Evolutionary conservation across 2,888 invertebrate species (phyloP).

Genomic region (Zhuqinia jingwanae): DNA sequence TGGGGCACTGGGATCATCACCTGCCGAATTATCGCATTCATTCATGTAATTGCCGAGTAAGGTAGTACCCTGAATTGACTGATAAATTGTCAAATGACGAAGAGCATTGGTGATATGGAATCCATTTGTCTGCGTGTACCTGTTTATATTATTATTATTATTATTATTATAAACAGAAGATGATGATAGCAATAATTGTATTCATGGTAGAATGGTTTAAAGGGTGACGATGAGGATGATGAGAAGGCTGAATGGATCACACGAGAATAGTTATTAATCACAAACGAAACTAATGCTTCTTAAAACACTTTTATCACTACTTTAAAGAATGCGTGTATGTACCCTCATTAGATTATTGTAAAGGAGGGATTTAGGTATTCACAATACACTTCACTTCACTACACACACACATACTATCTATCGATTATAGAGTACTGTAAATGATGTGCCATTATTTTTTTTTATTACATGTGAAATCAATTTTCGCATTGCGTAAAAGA

Average conservation of each 20-base stretch:
- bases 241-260: constrained; percentile 1
- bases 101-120: constrained; percentile 43
- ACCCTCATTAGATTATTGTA: constrained; percentile 28
- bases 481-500: constrained; percentile 35
- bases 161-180: neutral
- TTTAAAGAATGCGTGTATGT: neutral
- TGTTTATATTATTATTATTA: neutral
- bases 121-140: constrained; percentile 24
- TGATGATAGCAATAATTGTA: neutral
- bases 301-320: constrained; percentile 27
- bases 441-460: neutral
- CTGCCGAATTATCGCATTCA: constrained; percentile 55
- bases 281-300: constrained; percentile 4
- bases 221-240: neutral
- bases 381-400: too few relatives aligned
- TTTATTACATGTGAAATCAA: constrained; percentile 22
- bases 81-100: constrained; percentile 49
- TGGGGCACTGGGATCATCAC: constrained; percentile 64
- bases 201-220: neutral
- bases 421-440: neutral
- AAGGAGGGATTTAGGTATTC: constrained; percentile 9
- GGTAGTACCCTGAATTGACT: constrained; percentile 55
- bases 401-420: too few relatives aligned
- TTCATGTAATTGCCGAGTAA: constrained; percentile 57
- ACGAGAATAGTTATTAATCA: constrained; percentile 43